Conservation (phyloP, 2,113 vertebrate species). For the Pitta sordida region DNA sequence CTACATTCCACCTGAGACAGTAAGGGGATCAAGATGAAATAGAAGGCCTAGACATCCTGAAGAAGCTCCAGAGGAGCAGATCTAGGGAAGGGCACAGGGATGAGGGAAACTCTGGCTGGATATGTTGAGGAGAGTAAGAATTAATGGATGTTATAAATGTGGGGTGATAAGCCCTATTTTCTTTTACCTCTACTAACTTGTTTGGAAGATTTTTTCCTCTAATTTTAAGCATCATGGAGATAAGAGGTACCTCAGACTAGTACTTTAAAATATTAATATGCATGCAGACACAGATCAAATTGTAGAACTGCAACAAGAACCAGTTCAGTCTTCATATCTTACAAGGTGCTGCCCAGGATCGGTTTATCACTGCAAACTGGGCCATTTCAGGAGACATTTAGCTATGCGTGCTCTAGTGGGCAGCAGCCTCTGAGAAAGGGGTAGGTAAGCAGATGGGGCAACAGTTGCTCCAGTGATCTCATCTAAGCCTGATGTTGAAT, state of each 20-base stretch:
- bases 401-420: neutral
- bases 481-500: neutral
- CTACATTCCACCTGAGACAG: too few species aligned
- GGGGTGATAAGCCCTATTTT: too few species aligned
- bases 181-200: too few species aligned
- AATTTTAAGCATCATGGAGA: too few species aligned
- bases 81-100: too few species aligned
- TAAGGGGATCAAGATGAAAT: too few species aligned
- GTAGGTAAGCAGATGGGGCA: neutral
- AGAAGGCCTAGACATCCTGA: too few species aligned
- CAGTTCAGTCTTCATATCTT: neutral
- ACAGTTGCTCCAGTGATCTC: neutral
- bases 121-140: too few species aligned
- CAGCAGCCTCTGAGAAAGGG: neutral
- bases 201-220: too few species aligned
- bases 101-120: too few species aligned
- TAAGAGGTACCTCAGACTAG: neutral
- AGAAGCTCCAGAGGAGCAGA: too few species aligned
- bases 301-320: neutral
- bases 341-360: neutral
- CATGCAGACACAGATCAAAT: neutral
- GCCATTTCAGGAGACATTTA: neutral
- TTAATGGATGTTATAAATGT: too few species aligned
- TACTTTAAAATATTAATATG: neutral
- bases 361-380: neutral